Conservation (phyloP, 2,888 invertebrate genomes). For the Disparrhopalites patrizii region DNA sequence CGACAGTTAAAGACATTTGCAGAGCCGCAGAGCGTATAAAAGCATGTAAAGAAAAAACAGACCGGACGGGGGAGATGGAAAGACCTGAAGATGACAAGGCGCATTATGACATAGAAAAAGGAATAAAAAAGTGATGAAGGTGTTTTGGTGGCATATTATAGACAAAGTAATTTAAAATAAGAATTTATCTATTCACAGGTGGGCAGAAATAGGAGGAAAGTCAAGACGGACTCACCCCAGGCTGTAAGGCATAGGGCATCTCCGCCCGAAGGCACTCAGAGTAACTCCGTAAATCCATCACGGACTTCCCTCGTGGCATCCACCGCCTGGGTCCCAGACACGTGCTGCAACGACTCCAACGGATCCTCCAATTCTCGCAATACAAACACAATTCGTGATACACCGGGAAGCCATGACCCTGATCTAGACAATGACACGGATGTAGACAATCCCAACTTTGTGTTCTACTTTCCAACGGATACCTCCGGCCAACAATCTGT, state of each 20-base stretch:
- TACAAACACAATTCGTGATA: constrained; percentile 42
- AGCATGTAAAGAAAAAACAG: too few species aligned
- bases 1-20: too few species aligned
- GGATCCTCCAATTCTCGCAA: constrained; percentile 48
- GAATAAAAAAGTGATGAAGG: not conserved
- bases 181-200: constrained; percentile 1
- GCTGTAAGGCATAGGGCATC: not conserved
- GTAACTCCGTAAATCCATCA: constrained; percentile 21
- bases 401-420: constrained; percentile 30
- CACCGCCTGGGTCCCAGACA: constrained; percentile 41
- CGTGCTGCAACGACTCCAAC: constrained; percentile 46
- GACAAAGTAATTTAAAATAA: not conserved
- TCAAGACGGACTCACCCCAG: constrained; percentile 18
- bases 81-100: too few species aligned
- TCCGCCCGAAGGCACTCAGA: constrained; percentile 4
- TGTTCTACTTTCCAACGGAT: constrained; percentile 34
- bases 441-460: constrained; percentile 33
- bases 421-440: constrained; percentile 33
- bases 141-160: too few species aligned
- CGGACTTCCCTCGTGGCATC: constrained; percentile 13
- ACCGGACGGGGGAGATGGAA: too few species aligned
- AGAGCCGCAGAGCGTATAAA: too few species aligned
- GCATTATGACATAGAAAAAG: too few species aligned
- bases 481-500: constrained; percentile 21
- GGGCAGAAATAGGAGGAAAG: constrained; percentile 11